Evolutionary conservation across 2,797 vertebrate genomes (phyloP), one percentile per base, ranked within the genome.

Genomic region (Delichon dasypus): DNA sequence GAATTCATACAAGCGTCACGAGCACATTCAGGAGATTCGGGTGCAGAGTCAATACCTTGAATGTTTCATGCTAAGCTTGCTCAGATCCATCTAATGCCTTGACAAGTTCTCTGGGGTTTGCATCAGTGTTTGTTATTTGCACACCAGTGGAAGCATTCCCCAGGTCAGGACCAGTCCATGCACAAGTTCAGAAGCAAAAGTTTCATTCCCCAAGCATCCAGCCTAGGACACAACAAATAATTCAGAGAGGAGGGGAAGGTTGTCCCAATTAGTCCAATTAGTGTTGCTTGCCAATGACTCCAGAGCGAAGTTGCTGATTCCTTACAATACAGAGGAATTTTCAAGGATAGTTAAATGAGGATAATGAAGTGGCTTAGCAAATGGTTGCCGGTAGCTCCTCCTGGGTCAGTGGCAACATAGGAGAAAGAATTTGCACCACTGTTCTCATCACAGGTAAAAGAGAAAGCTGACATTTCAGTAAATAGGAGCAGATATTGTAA

Each of bases 11-110:
- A 32, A 64, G 36, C 9, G 10, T 44, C 77, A 76, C 0, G 0
- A 83, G 54, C 45, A 50, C 42, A 23, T 77, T 80, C 61, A 74
- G 71, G 75, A 93, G 65, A 77, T 68, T 89, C 88, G 94, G 79
- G 47, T 93, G 79, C 72, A 80, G 40, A 88, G 61, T 55, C 74
- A 85, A 13, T 67, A 79, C 34, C 55, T 70, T 20, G n/a, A 67
- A 61, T 19, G 25, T 58, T 87, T 87, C 61, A 32, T 65, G 38
- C 18, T 47, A 66, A 47, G 13, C 71, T 71, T n/a, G 23, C 48
- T 71, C 75, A 64, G 67, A n/a, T 5, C 57, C 34, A 82, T 57
- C 72, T 29, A 40, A 45, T n/a, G 21, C 17, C 48, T 77, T 13
- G 36, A 32, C 8, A n/a, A 51, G 10, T 29, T 50, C 77, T 51